These are phyloP conservation scores for Cassiopea xamachana DNA, from an alignment of 30 jellyfish, hydroid and myxozoan genomes.

Conservation along the genomic window DNA sequence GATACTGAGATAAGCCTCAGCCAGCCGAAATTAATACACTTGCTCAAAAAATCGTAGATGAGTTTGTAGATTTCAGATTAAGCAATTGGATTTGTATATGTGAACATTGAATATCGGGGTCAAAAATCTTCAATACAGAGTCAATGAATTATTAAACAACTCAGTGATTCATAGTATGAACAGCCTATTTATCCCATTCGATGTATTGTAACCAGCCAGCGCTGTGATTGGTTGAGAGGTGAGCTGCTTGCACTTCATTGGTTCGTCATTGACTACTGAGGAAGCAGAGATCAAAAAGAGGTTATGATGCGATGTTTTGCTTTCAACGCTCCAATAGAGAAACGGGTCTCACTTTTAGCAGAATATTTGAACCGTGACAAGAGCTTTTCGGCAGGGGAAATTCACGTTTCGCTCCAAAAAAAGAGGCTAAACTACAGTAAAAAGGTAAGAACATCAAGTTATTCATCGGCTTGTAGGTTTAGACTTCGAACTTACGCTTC, in stretches of 20 bases:
- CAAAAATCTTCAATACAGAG: slow-evolving; percentile 43
- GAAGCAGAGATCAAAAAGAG: slow-evolving; percentile 59
- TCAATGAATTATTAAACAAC: slow-evolving; percentile 45
- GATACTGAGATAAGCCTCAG: too few relatives aligned
- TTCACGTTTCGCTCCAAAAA: slow-evolving; percentile 42
- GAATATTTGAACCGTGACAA: slow-evolving; percentile 77
- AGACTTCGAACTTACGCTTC: too few relatives aligned
- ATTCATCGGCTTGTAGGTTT: neutral
- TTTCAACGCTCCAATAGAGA: slow-evolving; percentile 61
- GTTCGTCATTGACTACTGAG: slow-evolving; percentile 39
- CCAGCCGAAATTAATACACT: neutral
- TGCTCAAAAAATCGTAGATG: neutral
- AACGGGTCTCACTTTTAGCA: slow-evolving; percentile 60
- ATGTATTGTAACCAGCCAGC: slow-evolving; percentile 37
- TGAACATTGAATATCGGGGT: slow-evolving; percentile 46
- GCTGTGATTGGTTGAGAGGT: slow-evolving; percentile 63
- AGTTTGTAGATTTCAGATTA: slow-evolving; percentile 20
- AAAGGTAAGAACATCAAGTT: slow-evolving; percentile 33
- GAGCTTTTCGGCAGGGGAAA: slow-evolving; percentile 61
- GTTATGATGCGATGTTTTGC: slow-evolving; percentile 70
- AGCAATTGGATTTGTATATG: slow-evolving; percentile 11
- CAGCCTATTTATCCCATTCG: slow-evolving; percentile 32
- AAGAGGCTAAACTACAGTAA: slow-evolving; percentile 31
- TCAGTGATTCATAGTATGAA: slow-evolving; percentile 56
- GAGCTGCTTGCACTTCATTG: slow-evolving; percentile 59